These are phyloP conservation scores for Ceratothoa steindachneri DNA, from an alignment of 2,888 invertebrate genomes.

Conservation along the genomic window DNA sequence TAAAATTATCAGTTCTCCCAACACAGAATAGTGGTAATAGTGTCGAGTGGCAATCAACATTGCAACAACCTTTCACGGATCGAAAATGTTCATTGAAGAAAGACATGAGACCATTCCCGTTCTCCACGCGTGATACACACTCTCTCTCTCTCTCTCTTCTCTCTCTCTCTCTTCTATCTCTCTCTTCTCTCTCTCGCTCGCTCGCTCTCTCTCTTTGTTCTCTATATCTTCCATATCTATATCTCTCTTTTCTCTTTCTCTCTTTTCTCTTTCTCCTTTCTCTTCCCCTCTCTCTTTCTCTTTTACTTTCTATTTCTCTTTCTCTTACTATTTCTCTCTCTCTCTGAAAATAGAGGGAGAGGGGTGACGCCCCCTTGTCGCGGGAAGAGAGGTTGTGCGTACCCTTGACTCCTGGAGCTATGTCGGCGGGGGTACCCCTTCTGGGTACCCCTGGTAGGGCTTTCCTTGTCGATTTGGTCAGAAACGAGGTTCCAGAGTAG, in stretches of 20 bases:
- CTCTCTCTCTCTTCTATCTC: no score
- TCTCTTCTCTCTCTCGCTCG: no score
- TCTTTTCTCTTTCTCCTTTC: neutral
- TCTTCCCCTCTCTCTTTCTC: constrained; percentile 5
- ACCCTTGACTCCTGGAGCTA: no score
- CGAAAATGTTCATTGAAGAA: neutral
- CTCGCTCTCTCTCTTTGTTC: neutral
- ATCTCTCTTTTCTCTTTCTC: neutral
- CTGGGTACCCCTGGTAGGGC: no score
- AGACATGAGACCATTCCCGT: neutral
- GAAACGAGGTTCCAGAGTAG: no score
- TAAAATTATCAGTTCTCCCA: no score
- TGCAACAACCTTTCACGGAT: neutral
- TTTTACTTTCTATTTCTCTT: constrained; percentile 3
- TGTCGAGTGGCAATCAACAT: neutral
- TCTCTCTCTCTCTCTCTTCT: neutral
- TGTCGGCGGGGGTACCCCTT: no score
- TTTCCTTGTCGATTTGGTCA: no score
- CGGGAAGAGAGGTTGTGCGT: no score
- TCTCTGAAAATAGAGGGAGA: no score
- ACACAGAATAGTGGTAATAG: neutral
- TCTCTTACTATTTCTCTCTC: constrained; percentile 10
- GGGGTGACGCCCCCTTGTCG: no score
- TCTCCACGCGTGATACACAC: neutral
- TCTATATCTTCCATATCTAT: neutral